Evolutionary conservation across 2,888 invertebrate species (phyloP), one percentile per base, ranked within the genome.

Genomic region (Serripes groenlandicus): DNA sequence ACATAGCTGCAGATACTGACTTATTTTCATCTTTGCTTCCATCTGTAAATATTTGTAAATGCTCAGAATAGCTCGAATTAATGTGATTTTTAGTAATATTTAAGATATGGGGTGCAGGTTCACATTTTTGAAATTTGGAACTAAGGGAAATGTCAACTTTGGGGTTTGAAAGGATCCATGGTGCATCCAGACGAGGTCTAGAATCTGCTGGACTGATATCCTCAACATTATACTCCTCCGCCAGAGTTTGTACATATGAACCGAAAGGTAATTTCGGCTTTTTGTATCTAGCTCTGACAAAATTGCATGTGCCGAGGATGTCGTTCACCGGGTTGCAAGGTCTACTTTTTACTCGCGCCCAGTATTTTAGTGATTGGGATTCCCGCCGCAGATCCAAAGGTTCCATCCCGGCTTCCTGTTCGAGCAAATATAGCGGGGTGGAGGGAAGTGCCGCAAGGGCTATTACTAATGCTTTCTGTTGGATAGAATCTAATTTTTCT

Each of bases 21-120:
- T n/a, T 28, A 69, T 69, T 37, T 69, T 30, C n/a, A 37, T 49
- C 26, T 69, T 69, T 69, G 15, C 49, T 49, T 1, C 72, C 58
- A 72, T 72, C 72, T 23, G 60, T 72, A 58, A 35, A 71, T 15
- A 72, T 72, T 72, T 72, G n/a, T 54, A 28, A 28, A 28, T 60
- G 60, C 60, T 60, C 60, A 60, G 60, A 26, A 60, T 60, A 60
- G 60, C 30, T 28, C 60, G 15, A 15, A 15, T 5, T 1, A 4
- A 60, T 9, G 28, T 60, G 60, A 60, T 28, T 9, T 18, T 60
- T 28, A 9, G 56, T 56, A 7, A 28, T 28, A 28, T 26, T 11
- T 30, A 60, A 60, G 30, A 60, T 28, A 7, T 60, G 28, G 18
- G 60, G 21, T 7, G 37, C n/a, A 37, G 34, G 42, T 21, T 72